Base-by-base conservation (phyloP, 2,113 vertebrate genomes). In the Nansenia antarctica region DNA sequence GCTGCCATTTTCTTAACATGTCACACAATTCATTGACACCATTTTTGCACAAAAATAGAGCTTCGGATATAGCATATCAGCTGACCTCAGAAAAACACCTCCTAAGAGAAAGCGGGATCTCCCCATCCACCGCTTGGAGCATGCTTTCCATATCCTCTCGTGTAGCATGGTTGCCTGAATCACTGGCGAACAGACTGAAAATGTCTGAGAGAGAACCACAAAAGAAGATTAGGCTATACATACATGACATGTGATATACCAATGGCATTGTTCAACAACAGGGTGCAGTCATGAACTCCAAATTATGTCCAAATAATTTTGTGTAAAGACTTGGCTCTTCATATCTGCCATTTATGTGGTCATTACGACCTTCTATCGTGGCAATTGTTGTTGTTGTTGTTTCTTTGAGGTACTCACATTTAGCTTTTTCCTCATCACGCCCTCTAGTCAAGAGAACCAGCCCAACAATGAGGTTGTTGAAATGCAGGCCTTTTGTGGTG, bases 61-160 rank as follows among this genome's bases (percentile, higher is more conserved):
- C n/a, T 49, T 22, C 5, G 20, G 20, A 11, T 49, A 20, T 20
- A n/a, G 27, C 55, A 67, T 14, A 15, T 5, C 24, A 6, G 14
- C 68, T 53, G 87, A 95, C 94, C 94, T 95, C 94, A n/a, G 90
- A 89, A 84, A 95, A 95, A 77, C 94, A 95, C 79, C 92, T 95
- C 80, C 92, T 95, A 67, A 95, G 90, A 0, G 93, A 91, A 47
- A 92, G 89, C 70, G 93, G 94, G 62, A 95, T 92, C 67, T 93
- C 93, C 35, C 94, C 94, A 69, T 96, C 95, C 76, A 95, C 90
- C 22, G 93, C 78, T 11, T 89, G 92, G 35, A 95, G 92, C 93
- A 94, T 94, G 71, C 90, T 90, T 86, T 96, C 95, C 92, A 96
- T 95, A 81, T 95, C 94, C 76, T 96, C 95, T 39, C 93, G 93